Percentiles rank a stretch among this genome's conserved stretches.
Evolutionary conservation across 2,797 vertebrate species (phyloP).

Genomic region (Poecilia picta): DNA sequence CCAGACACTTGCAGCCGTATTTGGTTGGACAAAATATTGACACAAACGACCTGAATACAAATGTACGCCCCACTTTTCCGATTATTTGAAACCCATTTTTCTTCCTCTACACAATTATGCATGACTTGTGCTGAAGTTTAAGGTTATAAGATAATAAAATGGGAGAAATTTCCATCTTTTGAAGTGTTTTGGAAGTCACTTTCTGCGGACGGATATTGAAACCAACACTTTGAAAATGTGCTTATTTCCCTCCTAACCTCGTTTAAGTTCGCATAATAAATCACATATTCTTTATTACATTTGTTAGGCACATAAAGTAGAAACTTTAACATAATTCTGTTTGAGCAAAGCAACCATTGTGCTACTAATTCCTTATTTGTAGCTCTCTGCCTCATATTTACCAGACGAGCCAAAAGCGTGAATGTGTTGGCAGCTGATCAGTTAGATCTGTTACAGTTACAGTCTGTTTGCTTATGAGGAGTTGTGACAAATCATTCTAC

Average conservation of each 20-base stretch:
- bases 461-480: conserved; percentile 13
- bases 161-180: not conserved
- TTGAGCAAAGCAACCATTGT: not conserved
- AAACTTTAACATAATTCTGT: not conserved
- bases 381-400: not conserved
- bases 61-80: not conserved
- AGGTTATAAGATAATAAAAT: not conserved
- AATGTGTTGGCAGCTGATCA: conserved; percentile 11
- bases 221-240: not conserved
- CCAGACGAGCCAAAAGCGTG: not conserved
- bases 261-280: not conserved
- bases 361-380: conserved; percentile 7
- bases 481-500: conserved; percentile 28
- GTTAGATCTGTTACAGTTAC: conserved; percentile 4
- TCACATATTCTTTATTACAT: not conserved
- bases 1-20: not conserved
- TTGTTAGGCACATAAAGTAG: not conserved
- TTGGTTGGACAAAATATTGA: not conserved
- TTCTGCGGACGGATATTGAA: not conserved
- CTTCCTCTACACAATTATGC: not conserved
- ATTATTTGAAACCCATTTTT: not conserved
- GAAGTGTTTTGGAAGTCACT: not conserved
- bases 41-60: not conserved
- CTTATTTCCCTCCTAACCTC: not conserved
- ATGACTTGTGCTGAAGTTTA: not conserved